phyloP scores from a whole-genome alignment of 2,888 invertebrate species.

The Nebria salina region DNA sequence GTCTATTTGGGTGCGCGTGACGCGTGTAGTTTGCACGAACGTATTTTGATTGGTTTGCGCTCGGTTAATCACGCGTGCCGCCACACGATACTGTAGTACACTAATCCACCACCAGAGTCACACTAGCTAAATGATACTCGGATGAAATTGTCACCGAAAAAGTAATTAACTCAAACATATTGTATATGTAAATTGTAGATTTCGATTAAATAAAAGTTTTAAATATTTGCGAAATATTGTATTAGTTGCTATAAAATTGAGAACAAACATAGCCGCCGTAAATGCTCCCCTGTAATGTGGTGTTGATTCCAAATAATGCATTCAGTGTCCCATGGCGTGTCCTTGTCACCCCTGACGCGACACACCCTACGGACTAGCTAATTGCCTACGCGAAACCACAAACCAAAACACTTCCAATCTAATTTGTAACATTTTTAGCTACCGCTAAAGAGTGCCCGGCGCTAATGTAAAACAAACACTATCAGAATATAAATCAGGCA shows the following conservation, averaged over 20 bases:
- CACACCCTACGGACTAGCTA: slow-evolving; percentile 26
- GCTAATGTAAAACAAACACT: neutral
- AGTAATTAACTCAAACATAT: too few relatives aligned
- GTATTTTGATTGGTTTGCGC: neutral
- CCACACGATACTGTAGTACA: neutral
- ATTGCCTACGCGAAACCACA: slow-evolving; percentile 32
- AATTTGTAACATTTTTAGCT: slow-evolving; percentile 30
- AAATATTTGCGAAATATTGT: too few relatives aligned
- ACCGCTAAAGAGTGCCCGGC: neutral
- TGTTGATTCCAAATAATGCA: neutral
- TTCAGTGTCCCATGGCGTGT: neutral
- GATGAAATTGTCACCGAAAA: too few relatives aligned
- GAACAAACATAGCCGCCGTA: neutral
- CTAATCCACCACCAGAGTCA: neutral
- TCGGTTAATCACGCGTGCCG: neutral
- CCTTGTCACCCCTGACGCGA: slow-evolving; percentile 17
- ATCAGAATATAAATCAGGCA: neutral
- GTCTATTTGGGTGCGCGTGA: neutral
- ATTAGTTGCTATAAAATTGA: neutral
- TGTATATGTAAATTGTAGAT: too few relatives aligned
- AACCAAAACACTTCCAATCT: slow-evolving; percentile 14
- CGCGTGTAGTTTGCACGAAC: neutral
- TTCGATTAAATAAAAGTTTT: too few relatives aligned
- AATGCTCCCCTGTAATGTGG: neutral
- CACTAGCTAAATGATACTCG: neutral